phyloP scores from a whole-genome alignment of 1,140 invertebrate species.

The Drosophila micromelanica region DNA sequence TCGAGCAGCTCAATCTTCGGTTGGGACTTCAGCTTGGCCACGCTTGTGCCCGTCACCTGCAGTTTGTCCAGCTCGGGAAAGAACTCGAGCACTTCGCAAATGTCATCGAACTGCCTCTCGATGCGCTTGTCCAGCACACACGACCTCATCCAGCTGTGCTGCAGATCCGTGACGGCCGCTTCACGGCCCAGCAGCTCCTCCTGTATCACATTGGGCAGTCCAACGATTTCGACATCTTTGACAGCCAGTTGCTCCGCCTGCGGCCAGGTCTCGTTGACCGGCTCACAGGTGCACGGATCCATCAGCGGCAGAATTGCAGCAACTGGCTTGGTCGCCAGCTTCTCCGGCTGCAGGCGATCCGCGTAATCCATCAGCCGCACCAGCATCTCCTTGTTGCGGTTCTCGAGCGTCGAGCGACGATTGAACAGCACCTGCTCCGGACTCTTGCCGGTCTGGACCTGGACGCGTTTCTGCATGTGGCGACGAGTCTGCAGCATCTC shows the following conservation, averaged over 20 bases:
- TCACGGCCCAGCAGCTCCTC: conserved; percentile 55
- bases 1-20: conserved; percentile 9
- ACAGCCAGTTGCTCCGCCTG: conserved; percentile 38
- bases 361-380: conserved; percentile 67
- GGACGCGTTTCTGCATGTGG: conserved; percentile 48
- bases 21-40: background rate
- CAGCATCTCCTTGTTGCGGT: conserved; percentile 63
- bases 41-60: conserved; percentile 50
- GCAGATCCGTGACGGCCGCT: conserved; percentile 10
- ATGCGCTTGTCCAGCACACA: conserved; percentile 54
- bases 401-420: conserved; percentile 57
- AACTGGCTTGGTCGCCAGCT: background rate
- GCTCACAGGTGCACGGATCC: conserved; percentile 40
- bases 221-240: conserved; percentile 60
- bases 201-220: conserved; percentile 49
- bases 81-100: conserved; percentile 65
- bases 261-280: conserved; percentile 50
- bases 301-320: background rate
- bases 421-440: conserved; percentile 66
- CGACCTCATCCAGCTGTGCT: conserved; percentile 55
- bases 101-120: conserved; percentile 37
- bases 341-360: conserved; percentile 43
- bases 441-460: conserved; percentile 49
- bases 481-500: conserved; percentile 53
- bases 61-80: conserved; percentile 61